Evolutionary conservation across 2,113 vertebrate species (phyloP).

Genomic region (Entomyzon cyanotis): DNA sequence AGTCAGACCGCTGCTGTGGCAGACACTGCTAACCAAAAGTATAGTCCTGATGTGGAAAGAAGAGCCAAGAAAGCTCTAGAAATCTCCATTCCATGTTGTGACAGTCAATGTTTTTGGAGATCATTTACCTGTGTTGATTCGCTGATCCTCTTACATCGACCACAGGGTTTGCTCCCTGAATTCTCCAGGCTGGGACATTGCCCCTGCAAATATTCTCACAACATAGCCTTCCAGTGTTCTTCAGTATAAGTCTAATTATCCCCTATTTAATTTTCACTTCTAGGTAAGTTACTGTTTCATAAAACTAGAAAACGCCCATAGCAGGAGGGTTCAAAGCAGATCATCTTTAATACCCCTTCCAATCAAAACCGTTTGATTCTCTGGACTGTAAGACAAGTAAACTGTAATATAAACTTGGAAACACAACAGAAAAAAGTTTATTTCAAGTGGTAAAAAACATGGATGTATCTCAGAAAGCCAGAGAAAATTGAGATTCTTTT

Average conservation of each 20-base stretch:
- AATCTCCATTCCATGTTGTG: background rate
- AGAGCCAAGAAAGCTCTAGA: background rate
- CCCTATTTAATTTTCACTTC: background rate
- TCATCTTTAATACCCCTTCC: background rate
- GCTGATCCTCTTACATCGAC: background rate
- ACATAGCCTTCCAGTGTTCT: background rate
- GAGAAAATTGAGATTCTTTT: background rate
- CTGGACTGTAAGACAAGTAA: background rate
- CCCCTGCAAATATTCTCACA: background rate
- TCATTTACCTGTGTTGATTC: background rate
- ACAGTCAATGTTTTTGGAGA: background rate
- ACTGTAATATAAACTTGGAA: background rate
- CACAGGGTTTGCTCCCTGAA: rapidly evolving
- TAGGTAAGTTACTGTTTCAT: background rate
- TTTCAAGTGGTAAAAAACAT: background rate
- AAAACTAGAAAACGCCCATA: background rate
- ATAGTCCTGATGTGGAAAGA: background rate
- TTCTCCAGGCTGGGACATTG: background rate
- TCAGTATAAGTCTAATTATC: background rate
- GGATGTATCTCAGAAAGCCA: background rate
- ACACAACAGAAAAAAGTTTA: background rate
- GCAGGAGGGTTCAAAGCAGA: background rate
- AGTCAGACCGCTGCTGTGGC: rapidly evolving
- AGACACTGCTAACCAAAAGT: background rate
- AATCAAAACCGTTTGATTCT: background rate